These are phyloP conservation scores for Xestia sexstrigata DNA, from an alignment of 2,888 invertebrate species.

Conservation along the genomic window DNA sequence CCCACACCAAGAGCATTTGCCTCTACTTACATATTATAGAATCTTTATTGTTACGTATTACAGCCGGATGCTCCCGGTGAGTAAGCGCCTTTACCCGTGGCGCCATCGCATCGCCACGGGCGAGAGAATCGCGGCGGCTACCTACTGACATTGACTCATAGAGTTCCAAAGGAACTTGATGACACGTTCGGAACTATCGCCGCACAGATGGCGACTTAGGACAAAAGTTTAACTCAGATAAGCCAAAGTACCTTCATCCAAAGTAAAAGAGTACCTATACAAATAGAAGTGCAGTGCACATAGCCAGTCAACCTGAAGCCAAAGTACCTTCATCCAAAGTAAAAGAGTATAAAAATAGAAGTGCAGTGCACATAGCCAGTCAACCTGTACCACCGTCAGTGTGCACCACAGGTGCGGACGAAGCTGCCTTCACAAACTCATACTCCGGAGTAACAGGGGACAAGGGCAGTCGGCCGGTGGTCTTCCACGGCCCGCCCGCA, in stretches of 20 bases:
- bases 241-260: neutral
- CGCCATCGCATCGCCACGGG: neutral
- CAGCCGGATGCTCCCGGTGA: neutral
- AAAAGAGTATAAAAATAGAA: slow-evolving; percentile 47
- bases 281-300: slow-evolving; percentile 75
- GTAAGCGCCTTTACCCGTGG: neutral
- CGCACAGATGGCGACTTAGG: neutral
- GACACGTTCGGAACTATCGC: neutral
- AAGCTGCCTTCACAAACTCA: slow-evolving; percentile 82
- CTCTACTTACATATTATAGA: too few species aligned
- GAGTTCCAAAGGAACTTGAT: neutral
- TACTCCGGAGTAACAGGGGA: slow-evolving; percentile 76
- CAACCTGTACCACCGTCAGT: slow-evolving; percentile 85
- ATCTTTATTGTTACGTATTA: too few species aligned
- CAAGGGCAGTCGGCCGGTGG: slow-evolving; percentile 75
- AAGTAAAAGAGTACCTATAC: slow-evolving; percentile 27
- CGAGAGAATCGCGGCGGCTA: neutral
- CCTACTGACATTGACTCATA: too few species aligned
- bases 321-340: neutral
- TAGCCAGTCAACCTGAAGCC: slow-evolving; percentile 76
- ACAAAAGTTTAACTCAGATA: neutral
- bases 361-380: slow-evolving; percentile 77
- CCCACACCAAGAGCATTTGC: neutral
- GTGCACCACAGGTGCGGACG: slow-evolving; percentile 75
- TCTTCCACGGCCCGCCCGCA: slow-evolving; percentile 79